Evolutionary conservation across 92 coral and sea anemone species (phyloP), one percentile per base, ranked within the genome.

Genomic region (Heteractis magnifica): DNA sequence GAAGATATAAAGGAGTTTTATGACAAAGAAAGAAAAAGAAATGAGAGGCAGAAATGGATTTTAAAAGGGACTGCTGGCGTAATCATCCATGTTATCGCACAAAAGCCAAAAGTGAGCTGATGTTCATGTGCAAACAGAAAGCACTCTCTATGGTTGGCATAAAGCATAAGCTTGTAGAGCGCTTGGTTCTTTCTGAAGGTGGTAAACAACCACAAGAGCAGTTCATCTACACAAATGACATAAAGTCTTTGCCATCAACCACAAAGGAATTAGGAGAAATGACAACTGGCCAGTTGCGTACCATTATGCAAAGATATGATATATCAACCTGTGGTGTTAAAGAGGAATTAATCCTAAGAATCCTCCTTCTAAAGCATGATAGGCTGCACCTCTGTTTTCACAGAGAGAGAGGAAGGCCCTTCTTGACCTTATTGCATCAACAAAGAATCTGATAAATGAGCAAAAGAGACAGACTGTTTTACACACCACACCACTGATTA

Each of bases 51-150:
- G 79, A 82, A 56, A 81, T 84, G 19, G 82, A 80, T 52, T 71
- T 85, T 10, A 44, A 52, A 50, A 77, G 86, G 52, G 87, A 88
- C 19, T 62, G 34, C 11, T 91, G 94, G 86, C 58, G 83, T 49
- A 56, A 68, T 5, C 89, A 91, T 76, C 52, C 76, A 14, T 72
- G 71, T 55, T 88, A 91, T 79, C 19, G 16, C 62, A 81, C 76
- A 70, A 86, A 77, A 56, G 65, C 62, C 13, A 79, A 84, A 16
- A 34, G 52, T 21, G 80, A 86, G 21, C 89, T 83, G 48, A 73
- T 75, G 34, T 5, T 34, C 44, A 84, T 56, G 64, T 56, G 64
- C 89, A 77, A 84, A 73, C 13, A 51, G 60, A 7, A 64, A 10
- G 21, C 23, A n/a, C 4, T 64, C 9, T 16, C 68, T 16, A 60